These are phyloP conservation scores for Channallabes apus DNA, from an alignment of 2,797 vertebrate genomes.

Conservation along the genomic window DNA sequence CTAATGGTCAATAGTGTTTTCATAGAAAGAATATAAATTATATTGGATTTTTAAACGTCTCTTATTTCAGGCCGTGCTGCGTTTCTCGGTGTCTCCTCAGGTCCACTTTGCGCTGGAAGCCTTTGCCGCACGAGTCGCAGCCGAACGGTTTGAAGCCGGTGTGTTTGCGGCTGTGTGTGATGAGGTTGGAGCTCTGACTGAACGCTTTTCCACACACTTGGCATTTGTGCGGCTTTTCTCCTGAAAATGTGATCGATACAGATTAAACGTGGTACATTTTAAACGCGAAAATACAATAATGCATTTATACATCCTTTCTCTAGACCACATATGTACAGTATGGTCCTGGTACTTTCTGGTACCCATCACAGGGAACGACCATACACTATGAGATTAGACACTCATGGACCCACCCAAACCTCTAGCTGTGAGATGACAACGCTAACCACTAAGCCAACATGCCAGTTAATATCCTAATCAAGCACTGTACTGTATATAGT, in stretches of 20 bases:
- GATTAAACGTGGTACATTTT: not conserved
- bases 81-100: conserved; percentile 94
- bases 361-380: no score
- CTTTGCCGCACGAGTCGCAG: conserved; percentile 93
- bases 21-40: not conserved
- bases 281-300: not conserved
- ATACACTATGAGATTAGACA: no score
- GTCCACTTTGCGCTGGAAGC: conserved; percentile 97
- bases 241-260: conserved; percentile 63
- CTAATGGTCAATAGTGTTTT: conserved; percentile 13
- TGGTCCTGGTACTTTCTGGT: no score
- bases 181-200: conserved; percentile 99
- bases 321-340: no score
- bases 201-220: conserved; percentile 98
- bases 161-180: conserved; percentile 98
- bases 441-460: no score
- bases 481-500: not conserved
- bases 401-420: no score
- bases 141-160: conserved; percentile 98
- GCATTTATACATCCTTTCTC: not conserved
- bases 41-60: no score
- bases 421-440: no score
- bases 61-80: conserved; percentile 90
- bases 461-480: not conserved
- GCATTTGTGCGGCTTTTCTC: conserved; percentile 98